Conservation (phyloP, 2,888 invertebrate species). For the Chaitophorus viminalis region DNA sequence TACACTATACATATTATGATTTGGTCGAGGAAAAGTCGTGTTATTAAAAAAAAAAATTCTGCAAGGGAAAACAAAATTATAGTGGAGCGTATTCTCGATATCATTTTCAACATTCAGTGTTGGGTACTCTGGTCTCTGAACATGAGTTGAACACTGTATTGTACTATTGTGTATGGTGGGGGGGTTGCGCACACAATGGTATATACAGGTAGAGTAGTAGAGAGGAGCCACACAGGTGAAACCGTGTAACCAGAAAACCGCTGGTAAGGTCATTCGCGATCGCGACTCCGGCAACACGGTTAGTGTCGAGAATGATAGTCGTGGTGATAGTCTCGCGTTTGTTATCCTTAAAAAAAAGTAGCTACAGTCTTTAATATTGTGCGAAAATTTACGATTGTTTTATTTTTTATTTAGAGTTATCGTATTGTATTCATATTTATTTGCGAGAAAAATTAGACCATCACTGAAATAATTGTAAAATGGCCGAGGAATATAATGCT, state of each 20-base stretch:
- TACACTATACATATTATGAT: not conserved
- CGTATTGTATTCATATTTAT: not conserved
- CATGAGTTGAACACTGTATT: conserved; percentile 10
- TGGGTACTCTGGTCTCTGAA: not conserved
- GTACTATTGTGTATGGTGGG: not conserved
- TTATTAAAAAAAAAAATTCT: not conserved
- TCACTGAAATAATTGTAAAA: conserved; percentile 13
- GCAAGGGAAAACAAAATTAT: not conserved
- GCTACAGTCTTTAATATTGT: not conserved
- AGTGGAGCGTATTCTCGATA: not conserved
- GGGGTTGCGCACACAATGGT: conserved; percentile 28
- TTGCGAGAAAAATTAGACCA: not conserved
- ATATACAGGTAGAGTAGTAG: conserved; percentile 30
- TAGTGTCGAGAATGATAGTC: conserved; percentile 41
- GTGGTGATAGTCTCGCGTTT: not conserved
- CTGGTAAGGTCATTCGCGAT: conserved; percentile 50
- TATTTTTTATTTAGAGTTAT: not conserved
- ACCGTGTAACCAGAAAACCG: conserved; percentile 46
- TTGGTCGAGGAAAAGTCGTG: not conserved
- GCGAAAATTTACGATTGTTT: not conserved
- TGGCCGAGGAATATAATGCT: not conserved
- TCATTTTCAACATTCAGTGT: conserved; percentile 10
- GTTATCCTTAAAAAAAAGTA: not conserved
- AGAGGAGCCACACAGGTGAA: conserved; percentile 52
- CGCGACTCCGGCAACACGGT: conserved; percentile 47